phyloP scores from a whole-genome alignment of 2,113 vertebrate species.

The Psittacula cyanocephala region DNA sequence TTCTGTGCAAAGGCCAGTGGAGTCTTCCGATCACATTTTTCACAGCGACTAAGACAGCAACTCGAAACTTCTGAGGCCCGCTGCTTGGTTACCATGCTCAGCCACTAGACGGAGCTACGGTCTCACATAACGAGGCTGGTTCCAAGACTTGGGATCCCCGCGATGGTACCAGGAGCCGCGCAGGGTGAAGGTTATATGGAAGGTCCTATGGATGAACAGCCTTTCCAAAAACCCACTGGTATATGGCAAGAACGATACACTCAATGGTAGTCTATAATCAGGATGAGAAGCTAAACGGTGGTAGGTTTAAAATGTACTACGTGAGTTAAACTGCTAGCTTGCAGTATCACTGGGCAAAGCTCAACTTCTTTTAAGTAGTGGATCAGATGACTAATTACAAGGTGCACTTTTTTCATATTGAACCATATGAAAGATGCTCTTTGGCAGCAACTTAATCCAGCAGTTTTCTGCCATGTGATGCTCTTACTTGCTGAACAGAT shows the following conservation, averaged over 20 bases:
- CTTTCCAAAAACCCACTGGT: accelerated
- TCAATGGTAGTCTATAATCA: accelerated
- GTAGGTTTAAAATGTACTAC: accelerated
- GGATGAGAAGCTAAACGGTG: too few relatives aligned
- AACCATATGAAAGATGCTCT: neutral
- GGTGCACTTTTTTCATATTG: accelerated
- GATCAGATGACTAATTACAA: too few relatives aligned
- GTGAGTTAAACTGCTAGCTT: neutral
- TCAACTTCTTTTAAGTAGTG: neutral
- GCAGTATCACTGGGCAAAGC: neutral
- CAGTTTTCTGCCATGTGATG: neutral
- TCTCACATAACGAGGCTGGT: neutral
- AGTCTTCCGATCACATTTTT: accelerated
- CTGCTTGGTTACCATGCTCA: accelerated
- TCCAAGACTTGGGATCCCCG: accelerated
- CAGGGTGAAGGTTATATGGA: neutral
- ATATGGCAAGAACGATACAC: accelerated
- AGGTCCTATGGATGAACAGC: accelerated
- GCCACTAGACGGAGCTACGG: neutral
- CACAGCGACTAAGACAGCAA: too few relatives aligned
- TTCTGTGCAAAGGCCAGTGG: neutral
- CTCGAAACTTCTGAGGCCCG: accelerated
- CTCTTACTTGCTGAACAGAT: neutral
- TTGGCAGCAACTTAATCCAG: neutral
- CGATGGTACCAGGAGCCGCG: accelerated